Evolutionary conservation across 1,140 invertebrate genomes (phyloP).

Genomic region (Drosophila tropicalis): DNA sequence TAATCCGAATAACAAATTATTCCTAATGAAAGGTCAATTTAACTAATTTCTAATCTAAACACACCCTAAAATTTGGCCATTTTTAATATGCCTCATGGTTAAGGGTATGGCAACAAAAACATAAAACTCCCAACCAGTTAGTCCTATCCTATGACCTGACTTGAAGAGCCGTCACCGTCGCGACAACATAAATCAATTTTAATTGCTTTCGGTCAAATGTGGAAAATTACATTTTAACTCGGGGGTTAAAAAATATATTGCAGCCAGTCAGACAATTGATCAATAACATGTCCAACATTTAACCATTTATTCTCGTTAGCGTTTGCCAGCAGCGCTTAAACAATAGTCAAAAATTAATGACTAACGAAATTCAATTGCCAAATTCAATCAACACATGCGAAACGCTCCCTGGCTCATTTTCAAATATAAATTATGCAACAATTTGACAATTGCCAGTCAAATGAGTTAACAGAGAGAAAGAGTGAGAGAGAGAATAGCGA

Average conservation of each 20-base stretch:
- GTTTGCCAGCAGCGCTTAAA: slow-evolving; percentile 34
- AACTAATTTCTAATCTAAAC: not conserved
- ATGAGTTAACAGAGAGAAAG: not conserved
- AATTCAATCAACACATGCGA: slow-evolving; percentile 33
- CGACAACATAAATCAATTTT: slow-evolving; percentile 78
- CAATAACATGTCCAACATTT: slow-evolving; percentile 35
- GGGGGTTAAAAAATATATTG: slow-evolving; percentile 32
- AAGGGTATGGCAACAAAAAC: not conserved
- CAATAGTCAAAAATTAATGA: slow-evolving; percentile 58
- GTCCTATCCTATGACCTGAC: slow-evolving; percentile 45
- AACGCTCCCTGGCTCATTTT: not conserved
- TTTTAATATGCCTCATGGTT: not conserved
- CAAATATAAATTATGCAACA: slow-evolving; percentile 46
- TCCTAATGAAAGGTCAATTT: too few species aligned
- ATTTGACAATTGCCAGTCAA: slow-evolving; percentile 12
- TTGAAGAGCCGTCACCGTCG: slow-evolving; percentile 59
- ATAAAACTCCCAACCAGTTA: not conserved
- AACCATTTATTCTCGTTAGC: slow-evolving; percentile 42
- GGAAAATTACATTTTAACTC: slow-evolving; percentile 64
- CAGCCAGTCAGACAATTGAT: slow-evolving; percentile 49
- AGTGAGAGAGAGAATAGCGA: not conserved
- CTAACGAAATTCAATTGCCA: slow-evolving; percentile 59
- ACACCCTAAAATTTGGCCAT: not conserved
- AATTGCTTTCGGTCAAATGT: slow-evolving; percentile 74
- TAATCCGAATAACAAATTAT: too few species aligned